Percentiles rank a stretch among this genome's conserved stretches.
phyloP scores from a whole-genome alignment of 2,888 invertebrate genomes.

The Anthrax anthrax region DNA sequence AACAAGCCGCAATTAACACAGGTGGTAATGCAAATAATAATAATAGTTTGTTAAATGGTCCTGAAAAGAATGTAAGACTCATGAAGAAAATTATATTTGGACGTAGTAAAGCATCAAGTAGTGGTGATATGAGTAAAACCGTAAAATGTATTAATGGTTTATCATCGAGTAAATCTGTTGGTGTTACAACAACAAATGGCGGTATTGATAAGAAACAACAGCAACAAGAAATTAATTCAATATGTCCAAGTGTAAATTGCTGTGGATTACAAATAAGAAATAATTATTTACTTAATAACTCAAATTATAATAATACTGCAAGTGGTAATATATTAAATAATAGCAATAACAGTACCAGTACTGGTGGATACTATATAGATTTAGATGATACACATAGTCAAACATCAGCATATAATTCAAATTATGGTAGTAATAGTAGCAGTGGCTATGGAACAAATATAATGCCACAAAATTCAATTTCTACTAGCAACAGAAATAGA shows the following conservation, averaged over 20 bases:
- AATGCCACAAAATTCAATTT: not conserved
- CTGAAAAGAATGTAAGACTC: slow-evolving; percentile 19
- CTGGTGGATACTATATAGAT: slow-evolving; percentile 4
- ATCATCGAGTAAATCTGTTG: slow-evolving; percentile 11
- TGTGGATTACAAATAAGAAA: slow-evolving; percentile 38
- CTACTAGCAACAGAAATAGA: not conserved
- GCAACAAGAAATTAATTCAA: slow-evolving; percentile 24
- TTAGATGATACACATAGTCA: slow-evolving; percentile 1
- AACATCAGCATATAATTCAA: not conserved
- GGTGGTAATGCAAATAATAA: slow-evolving; percentile 12
- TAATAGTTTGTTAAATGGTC: slow-evolving; percentile 14
- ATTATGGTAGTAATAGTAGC: not conserved
- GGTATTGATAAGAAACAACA: slow-evolving; percentile 27
- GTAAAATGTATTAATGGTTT: slow-evolving; percentile 31
- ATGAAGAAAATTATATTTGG: slow-evolving; percentile 34
- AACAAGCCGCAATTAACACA: slow-evolving; percentile 2
- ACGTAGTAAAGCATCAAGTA: slow-evolving; percentile 33
- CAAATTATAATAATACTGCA: slow-evolving; percentile 7
- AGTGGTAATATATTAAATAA: not conserved
- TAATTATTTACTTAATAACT: slow-evolving; percentile 5
- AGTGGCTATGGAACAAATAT: not conserved
- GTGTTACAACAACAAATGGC: slow-evolving; percentile 16
- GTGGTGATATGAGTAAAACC: slow-evolving; percentile 34
- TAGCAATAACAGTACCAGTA: not conserved
- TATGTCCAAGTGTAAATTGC: slow-evolving; percentile 43